Conservation (phyloP, 2,888 invertebrate genomes). For the Eristalis pertinax region DNA sequence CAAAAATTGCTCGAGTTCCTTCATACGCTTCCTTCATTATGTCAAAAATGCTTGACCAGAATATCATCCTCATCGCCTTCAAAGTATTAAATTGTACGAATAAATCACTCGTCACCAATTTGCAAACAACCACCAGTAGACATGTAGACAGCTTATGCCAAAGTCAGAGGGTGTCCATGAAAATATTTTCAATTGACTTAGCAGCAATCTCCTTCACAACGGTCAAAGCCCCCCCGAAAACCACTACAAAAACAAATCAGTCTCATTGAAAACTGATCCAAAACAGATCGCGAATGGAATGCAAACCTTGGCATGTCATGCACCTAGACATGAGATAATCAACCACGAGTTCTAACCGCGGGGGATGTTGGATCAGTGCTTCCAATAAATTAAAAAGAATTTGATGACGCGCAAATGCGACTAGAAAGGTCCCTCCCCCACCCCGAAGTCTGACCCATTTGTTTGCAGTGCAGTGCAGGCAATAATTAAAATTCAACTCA, state of each 20-base stretch:
- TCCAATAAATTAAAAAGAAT: background rate
- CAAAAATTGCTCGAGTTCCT: too few species aligned
- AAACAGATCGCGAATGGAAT: background rate
- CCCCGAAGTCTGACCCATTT: background rate
- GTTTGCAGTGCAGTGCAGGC: background rate
- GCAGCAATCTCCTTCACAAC: background rate
- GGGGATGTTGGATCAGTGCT: background rate
- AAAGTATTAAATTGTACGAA: background rate
- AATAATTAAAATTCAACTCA: slow-evolving; percentile 9
- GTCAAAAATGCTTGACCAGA: too few species aligned
- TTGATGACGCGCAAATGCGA: background rate
- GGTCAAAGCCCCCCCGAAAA: background rate
- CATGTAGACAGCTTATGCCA: background rate
- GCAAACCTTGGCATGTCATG: background rate
- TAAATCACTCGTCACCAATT: background rate
- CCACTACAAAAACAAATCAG: background rate
- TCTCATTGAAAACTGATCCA: background rate
- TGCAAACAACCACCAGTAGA: background rate
- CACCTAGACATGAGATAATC: background rate
- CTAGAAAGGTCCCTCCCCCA: background rate
- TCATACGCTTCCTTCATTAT: too few species aligned
- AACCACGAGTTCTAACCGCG: background rate
- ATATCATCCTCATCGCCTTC: background rate
- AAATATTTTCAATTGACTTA: background rate
- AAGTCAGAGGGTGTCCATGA: background rate